Evolutionary conservation across 2,888 invertebrate species (phyloP), one percentile per base, ranked within the genome.

Genomic region (Bedellia somnulentella): DNA sequence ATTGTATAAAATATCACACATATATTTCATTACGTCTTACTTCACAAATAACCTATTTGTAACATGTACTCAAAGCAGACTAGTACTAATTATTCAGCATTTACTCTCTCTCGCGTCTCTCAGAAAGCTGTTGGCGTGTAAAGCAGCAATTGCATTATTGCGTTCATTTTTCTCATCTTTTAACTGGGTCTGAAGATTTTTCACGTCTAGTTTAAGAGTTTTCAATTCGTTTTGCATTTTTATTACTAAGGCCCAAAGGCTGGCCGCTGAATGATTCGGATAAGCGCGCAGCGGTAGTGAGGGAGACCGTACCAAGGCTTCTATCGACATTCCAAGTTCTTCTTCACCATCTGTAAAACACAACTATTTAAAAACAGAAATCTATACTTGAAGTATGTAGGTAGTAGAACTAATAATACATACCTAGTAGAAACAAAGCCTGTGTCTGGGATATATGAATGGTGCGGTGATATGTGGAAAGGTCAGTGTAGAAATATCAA

Each of bases 231-330:
- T 86, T 53, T 86, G 86, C 45, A 90, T 60, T 36, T 85, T 80
- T 73, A 87, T 85, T 39, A 90, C 86, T 33, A 88, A 83, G 43
- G 89, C 84, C 60, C 88, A 86, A 44, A 89, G 64, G 46, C 83
- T 84, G 55, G 87, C 86, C 51, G 55, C 54, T 29, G 53, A 57
- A 45, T 61, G 60, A 40, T 45, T 48, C 29, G 57, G 47, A 9
- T 53, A 52, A 32, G 57, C 55, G 46, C 70, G 70, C 41, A 70
- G 61, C 31, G 77, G 77, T 46, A 77, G 53, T 24, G 70, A 70
- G 15, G 76, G 70, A 16, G 76, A 77, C 37, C 77, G 49, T 38
- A 73, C 75, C 42, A 78, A 49, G 33, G 63, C 60, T 36, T 77
- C 76, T 39, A 71, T 50, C 33, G 62, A 51, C 37, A 43, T 18